These are phyloP conservation scores for Pteropus alecto DNA, from an alignment of 2,113 vertebrate species.

Conservation along the genomic window DNA sequence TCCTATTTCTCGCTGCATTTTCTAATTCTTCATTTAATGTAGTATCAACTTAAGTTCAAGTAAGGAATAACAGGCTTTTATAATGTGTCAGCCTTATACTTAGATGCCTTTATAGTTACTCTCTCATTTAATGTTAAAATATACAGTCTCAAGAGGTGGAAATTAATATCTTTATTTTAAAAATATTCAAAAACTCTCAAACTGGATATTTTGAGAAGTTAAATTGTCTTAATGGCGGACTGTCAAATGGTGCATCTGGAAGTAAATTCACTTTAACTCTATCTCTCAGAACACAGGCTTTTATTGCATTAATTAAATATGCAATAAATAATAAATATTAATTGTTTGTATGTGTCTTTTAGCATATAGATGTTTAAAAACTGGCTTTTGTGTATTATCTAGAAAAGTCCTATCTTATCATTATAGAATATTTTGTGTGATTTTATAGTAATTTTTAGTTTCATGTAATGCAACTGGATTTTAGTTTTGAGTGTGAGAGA, in stretches of 20 bases:
- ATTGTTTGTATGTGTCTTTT: not conserved
- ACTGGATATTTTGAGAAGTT: constrained; percentile 14
- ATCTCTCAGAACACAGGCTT: not conserved
- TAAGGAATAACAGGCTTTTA: not conserved
- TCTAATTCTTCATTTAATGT: constrained; percentile 14
- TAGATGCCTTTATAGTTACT: not conserved
- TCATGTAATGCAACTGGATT: not conserved
- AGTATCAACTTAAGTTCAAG: not conserved
- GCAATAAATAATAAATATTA: not conserved
- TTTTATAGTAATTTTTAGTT: constrained; percentile 28
- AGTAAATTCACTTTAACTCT: not conserved
- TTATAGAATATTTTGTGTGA: not conserved
- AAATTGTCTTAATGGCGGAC: not conserved
- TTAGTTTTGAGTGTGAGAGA: constrained; percentile 11
- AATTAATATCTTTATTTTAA: constrained; percentile 9
- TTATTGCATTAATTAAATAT: not conserved
- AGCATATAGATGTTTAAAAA: not conserved
- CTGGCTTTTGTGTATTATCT: not conserved
- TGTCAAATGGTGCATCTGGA: not conserved
- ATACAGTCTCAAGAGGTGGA: not conserved
- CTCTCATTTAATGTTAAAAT: not conserved
- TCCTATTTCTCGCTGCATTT: not conserved
- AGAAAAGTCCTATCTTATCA: not conserved
- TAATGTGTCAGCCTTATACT: not conserved
- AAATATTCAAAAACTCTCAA: not conserved